Base-by-base conservation (phyloP, 2,797 vertebrate species). In the Megaceryle alcyon region DNA sequence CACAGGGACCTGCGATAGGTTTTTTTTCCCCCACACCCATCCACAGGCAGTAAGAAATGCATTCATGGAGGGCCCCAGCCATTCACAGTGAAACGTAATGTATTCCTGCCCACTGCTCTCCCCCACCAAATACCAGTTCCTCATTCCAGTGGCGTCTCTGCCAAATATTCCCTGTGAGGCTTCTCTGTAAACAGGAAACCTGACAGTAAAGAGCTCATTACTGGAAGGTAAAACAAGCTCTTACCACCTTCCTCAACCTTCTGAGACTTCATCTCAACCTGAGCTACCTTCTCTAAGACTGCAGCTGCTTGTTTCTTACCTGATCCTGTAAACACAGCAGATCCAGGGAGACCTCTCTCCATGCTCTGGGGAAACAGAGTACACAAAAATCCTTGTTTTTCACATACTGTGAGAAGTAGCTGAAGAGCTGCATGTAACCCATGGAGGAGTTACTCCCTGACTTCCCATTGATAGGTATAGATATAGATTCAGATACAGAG, bases 121-220 rank as follows among this genome's bases (percentile, higher is more conserved):
- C 68, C 69, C 84, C 87, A 93, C 66, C 82, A 82, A 86, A 71
- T 35, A 84, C 59, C 46, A 25, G 43, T 48, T 91, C 63, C 60
- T 68, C 51, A 79, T 90, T 92, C 73, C 88, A 80, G 28, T 49
- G 60, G 48, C 0, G 0, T 44, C 31, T 81, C 68, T 93, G 88
- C 92, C 94, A 95, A 89, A 91, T 93, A 95, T 69, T 89, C 94
- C 82, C 94, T 75, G 56, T 0, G n/a, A 94, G 75, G 33, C 37
- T 85, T 21, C 51, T 71, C 64, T 48, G 41, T 82, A 94, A 93
- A 88, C 77, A 95, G 75, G 78, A 91, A 96, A 84, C 16, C 31
- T 13, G 21, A 13, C 76, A 80, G 80, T 71, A 70, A 88, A 59
- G 41, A 80, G 23, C 90, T 96, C 76, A 56, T 96, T 96, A 94